phyloP scores from a whole-genome alignment of 2,113 vertebrate species.

The Calidris pygmaea region DNA sequence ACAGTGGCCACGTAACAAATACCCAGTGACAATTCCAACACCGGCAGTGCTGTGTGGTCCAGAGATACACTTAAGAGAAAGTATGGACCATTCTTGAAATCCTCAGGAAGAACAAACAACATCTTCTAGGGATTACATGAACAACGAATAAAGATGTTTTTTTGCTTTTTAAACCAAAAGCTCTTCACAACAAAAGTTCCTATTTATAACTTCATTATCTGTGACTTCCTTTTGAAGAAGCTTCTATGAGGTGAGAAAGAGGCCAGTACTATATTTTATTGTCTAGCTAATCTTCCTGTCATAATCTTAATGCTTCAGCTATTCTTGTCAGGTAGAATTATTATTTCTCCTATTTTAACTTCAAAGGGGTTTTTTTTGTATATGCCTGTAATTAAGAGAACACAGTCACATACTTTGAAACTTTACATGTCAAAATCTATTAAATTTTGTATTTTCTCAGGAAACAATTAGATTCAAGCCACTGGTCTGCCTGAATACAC shows the following conservation, averaged over 20 bases:
- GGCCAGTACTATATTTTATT: background rate
- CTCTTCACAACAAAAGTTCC: background rate
- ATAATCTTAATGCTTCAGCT: background rate
- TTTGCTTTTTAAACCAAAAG: background rate
- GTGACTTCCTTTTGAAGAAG: background rate
- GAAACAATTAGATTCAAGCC: slow-evolving; percentile 6
- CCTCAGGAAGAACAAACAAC: background rate
- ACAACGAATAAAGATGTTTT: background rate
- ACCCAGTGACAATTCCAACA: background rate
- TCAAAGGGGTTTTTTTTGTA: background rate
- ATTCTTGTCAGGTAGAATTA: background rate
- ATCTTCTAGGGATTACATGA: background rate
- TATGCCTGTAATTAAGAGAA: background rate
- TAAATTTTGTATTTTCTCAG: slow-evolving; percentile 1
- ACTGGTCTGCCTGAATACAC: background rate
- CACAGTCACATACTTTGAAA: background rate
- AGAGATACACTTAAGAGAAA: background rate
- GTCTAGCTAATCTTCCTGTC: background rate
- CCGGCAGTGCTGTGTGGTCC: background rate
- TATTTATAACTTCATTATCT: background rate
- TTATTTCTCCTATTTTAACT: slow-evolving; percentile 1
- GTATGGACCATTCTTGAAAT: background rate
- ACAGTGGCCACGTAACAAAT: background rate
- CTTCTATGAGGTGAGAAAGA: background rate
- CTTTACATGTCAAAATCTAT: background rate